Evolutionary conservation across 2,888 invertebrate species (phyloP), one percentile per base, ranked within the genome.

Genomic region (Sinotaia quadrata): DNA sequence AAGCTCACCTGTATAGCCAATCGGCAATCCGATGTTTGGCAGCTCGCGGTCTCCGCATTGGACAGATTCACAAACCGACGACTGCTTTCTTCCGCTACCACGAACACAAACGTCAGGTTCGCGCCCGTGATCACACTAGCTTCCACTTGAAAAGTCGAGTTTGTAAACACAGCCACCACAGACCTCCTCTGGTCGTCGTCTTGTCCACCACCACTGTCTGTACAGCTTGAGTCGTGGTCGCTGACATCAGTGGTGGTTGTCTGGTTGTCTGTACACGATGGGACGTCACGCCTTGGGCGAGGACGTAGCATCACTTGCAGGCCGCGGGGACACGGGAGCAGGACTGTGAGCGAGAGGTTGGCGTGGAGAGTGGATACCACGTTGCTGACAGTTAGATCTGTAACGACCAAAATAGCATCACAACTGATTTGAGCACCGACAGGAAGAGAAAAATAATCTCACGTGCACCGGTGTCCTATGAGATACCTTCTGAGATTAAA

Each of bases 101-200:
- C 56, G 59, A 79, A 75, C 36, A 65, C 68, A 66, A 81, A 83
- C 61, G 78, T 77, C 69, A 81, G 67, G 58, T 81, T 77, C 54
- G 74, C 74, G 63, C 83, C 83, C 58, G 78, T 73, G 37, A 79
- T 52, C 65, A 81, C 78, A 1, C 79, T 78, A 2, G 76, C 77
- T 60, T 79, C 78, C 58, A 83, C 51, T 10, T 58, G 57, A 24
- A 79, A 61, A 1, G 71, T 60, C 18, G 73, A 72, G 69, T 78
- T 74, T 29, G 71, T 71, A 69, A 81, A 83, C 18, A 80, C 81
- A 5, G 78, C 74, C 51, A 81, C 72, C 27, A 73, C 63, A 18
- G 75, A 58, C 37, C 15, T 18, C 15, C 37, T 41, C 24, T 58
- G 12, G 8, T 24, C 41, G 31, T 52, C 52, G 21, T 27, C 29